These are phyloP conservation scores for Hippoglossus stenolepis DNA, from an alignment of 2,113 vertebrate genomes.

Conservation along the genomic window DNA sequence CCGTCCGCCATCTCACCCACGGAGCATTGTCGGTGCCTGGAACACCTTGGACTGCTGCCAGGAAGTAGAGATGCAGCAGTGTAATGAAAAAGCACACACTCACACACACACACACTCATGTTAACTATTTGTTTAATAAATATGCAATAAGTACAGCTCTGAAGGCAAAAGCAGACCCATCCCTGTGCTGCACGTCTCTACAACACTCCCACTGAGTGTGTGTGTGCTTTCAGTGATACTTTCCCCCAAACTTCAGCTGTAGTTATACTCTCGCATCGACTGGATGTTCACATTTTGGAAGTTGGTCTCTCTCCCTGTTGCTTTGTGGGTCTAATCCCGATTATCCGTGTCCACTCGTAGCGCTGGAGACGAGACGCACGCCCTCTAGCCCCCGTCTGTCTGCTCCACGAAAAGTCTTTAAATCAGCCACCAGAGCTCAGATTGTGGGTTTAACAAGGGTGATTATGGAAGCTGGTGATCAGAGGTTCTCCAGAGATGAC, in stretches of 20 bases:
- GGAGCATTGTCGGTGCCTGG: slow-evolving; percentile 43
- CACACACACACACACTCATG: neutral
- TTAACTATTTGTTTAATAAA: slow-evolving; percentile 80
- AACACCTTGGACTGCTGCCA: slow-evolving; percentile 66
- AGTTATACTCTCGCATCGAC: slow-evolving; percentile 27
- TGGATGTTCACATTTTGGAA: slow-evolving; percentile 29
- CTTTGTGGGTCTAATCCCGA: slow-evolving; percentile 68
- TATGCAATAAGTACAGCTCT: slow-evolving; percentile 70
- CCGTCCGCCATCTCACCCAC: slow-evolving; percentile 7
- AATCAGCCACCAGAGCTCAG: slow-evolving; percentile 64
- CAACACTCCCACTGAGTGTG: slow-evolving; percentile 17
- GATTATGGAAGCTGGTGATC: slow-evolving; percentile 64
- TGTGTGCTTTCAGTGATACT: slow-evolving; percentile 35
- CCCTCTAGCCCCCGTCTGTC: neutral
- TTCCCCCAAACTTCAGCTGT: slow-evolving; percentile 42
- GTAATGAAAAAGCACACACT: slow-evolving; percentile 58
- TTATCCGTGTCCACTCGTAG: slow-evolving; percentile 51
- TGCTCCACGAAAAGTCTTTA: slow-evolving; percentile 64
- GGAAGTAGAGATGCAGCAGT: slow-evolving; percentile 41
- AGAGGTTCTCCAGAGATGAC: slow-evolving; percentile 2
- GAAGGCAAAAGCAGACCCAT: slow-evolving; percentile 33
- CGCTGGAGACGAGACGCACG: slow-evolving; percentile 28
- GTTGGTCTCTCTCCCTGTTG: slow-evolving; percentile 33
- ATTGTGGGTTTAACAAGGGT: slow-evolving; percentile 59
- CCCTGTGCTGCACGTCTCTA: slow-evolving; percentile 31